Evolutionary conservation across 2,888 invertebrate species (phyloP).

Genomic region (Eristalinus aeneus): DNA sequence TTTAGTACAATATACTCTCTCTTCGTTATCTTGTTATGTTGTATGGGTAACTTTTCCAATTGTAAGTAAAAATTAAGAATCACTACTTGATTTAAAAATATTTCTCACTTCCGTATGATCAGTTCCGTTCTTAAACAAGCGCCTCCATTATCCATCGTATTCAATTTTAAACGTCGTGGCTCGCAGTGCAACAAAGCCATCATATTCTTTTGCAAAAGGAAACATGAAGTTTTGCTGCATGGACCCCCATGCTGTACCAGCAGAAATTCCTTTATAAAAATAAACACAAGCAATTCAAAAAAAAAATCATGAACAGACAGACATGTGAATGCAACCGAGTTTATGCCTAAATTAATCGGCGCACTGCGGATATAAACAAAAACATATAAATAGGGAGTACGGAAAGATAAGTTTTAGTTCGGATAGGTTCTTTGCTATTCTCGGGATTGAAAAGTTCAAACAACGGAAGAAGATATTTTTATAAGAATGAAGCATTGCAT

Average conservation of each 20-base stretch:
- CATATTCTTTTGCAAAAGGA: constrained; percentile 57
- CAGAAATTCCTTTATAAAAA: constrained; percentile 63
- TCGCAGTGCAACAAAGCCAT: constrained; percentile 7
- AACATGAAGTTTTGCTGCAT: constrained; percentile 1
- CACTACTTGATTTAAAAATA: constrained; percentile 56
- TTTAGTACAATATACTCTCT: constrained; percentile 31
- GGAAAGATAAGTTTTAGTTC: constrained; percentile 33
- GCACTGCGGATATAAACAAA: constrained; percentile 49
- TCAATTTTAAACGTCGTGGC: constrained; percentile 17
- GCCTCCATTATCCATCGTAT: constrained; percentile 26
- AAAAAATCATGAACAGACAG: neutral
- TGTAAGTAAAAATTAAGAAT: neutral
- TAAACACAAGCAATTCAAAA: constrained; percentile 41
- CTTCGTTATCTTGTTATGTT: neutral
- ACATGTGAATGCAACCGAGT: constrained; percentile 10
- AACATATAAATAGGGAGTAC: constrained; percentile 37
- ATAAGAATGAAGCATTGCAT: constrained; percentile 9
- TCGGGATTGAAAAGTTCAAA: constrained; percentile 16
- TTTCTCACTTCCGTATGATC: constrained; percentile 60
- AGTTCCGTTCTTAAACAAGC: constrained; percentile 60
- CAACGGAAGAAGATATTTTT: constrained; percentile 47
- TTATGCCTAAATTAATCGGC: constrained; percentile 25
- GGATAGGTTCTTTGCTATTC: constrained; percentile 25
- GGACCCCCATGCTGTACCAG: constrained; percentile 46
- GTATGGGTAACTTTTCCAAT: neutral